Evolutionary conservation across 2,888 invertebrate species (phyloP).

Genomic region (Rugalucina vietnamica): DNA sequence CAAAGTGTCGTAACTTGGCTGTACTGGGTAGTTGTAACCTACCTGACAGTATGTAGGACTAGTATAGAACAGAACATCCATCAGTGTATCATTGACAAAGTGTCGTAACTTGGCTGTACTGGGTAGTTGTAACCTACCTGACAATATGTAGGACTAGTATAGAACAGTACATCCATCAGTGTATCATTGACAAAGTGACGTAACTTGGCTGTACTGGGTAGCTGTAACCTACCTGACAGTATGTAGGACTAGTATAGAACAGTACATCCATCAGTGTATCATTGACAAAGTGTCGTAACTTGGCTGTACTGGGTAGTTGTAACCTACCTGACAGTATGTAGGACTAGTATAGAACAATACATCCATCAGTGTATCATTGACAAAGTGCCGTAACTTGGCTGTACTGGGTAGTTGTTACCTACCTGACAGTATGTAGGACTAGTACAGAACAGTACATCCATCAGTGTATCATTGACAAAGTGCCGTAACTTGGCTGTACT

Average conservation of each 20-base stretch:
- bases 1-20: conserved; percentile 94
- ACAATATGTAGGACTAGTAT: conserved; percentile 95
- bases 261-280: conserved; percentile 96
- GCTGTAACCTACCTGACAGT: conserved; percentile 89
- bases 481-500: conserved; percentile 92
- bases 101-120: conserved; percentile 93
- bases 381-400: conserved; percentile 93
- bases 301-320: no score
- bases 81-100: conserved; percentile 96
- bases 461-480: conserved; percentile 96
- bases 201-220: conserved; percentile 92
- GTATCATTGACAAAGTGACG: conserved; percentile 97
- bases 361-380: conserved; percentile 97
- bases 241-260: conserved; percentile 97
- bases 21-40: no score
- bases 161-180: conserved; percentile 95
- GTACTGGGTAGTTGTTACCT: no score
- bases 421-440: conserved; percentile 95
- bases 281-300: conserved; percentile 96
- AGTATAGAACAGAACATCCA: conserved; percentile 97
- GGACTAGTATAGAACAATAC: conserved; percentile 98
- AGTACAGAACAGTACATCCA: conserved; percentile 97
- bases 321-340: conserved; percentile 90
- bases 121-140: conserved; percentile 88
- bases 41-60: conserved; percentile 95